These are phyloP conservation scores for Meloidogyne hapla DNA, from an alignment of 1,140 invertebrate species.

Conservation along the genomic window DNA sequence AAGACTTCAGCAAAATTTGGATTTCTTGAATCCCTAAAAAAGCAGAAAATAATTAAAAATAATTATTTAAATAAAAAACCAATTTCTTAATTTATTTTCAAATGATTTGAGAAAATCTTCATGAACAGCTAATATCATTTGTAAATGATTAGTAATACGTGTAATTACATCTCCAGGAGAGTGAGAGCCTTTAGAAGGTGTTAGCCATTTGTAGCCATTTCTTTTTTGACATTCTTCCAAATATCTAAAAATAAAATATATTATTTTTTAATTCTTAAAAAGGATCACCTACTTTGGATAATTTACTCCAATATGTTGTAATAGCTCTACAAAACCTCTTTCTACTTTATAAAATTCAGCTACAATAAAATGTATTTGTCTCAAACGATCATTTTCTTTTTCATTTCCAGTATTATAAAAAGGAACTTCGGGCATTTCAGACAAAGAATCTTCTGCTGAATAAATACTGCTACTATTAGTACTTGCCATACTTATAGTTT, in stretches of 20 bases:
- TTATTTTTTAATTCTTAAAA: no score
- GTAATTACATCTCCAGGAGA: constrained; percentile 28
- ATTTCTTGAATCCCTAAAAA: constrained; percentile 36
- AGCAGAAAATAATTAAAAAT: not conserved
- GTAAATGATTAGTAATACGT: constrained; percentile 32
- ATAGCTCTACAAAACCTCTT: constrained; percentile 30
- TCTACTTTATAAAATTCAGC: constrained; percentile 34
- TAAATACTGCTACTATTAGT: constrained; percentile 22
- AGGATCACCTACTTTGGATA: constrained; percentile 24
- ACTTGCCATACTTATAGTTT: constrained; percentile 23
- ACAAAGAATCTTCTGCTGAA: not conserved
- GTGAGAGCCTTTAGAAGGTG: not conserved
- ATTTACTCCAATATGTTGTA: constrained; percentile 32
- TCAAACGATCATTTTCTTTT: constrained; percentile 35
- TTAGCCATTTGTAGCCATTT: constrained; percentile 21
- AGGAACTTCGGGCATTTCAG: constrained; percentile 1
- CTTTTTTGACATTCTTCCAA: constrained; percentile 28
- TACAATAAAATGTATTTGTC: constrained; percentile 34
- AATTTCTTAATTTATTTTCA: constrained; percentile 30
- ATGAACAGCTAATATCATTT: constrained; percentile 33
- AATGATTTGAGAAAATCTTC: constrained; percentile 31
- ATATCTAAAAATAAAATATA: constrained; percentile 26
- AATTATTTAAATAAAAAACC: constrained; percentile 23
- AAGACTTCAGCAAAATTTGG: constrained; percentile 39
- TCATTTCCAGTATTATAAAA: constrained; percentile 27